These are phyloP conservation scores for Lingula anatina DNA, from an alignment of 2,888 invertebrate species.

Conservation along the genomic window DNA sequence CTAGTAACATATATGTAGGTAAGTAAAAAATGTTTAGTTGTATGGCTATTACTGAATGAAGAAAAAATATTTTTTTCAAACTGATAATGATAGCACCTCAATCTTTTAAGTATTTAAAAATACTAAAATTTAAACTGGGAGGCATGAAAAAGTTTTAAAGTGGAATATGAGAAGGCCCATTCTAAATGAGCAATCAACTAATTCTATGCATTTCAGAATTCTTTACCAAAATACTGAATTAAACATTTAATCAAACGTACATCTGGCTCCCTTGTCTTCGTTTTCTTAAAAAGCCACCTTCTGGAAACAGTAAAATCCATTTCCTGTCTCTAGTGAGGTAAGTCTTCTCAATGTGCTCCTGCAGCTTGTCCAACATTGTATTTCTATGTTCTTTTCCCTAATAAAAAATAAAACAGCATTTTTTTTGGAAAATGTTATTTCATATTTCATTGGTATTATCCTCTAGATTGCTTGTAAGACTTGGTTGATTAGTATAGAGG, in stretches of 20 bases:
- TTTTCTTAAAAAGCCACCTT: conserved; percentile 90
- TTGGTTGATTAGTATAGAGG: too few relatives aligned
- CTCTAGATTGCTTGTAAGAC: background rate
- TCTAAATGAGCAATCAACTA: too few relatives aligned
- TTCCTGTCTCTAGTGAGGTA: conserved; percentile 71
- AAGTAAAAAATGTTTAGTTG: background rate
- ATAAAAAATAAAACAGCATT: conserved; percentile 1
- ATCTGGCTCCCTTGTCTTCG: conserved; percentile 75
- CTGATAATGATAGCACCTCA: background rate
- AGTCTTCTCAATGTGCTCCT: conserved; percentile 67
- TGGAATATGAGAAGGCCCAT: too few relatives aligned
- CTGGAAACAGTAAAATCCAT: conserved; percentile 90
- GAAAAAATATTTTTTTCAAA: background rate
- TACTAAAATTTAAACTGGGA: too few relatives aligned
- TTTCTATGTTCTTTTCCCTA: conserved; percentile 76
- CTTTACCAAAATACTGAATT: too few relatives aligned
- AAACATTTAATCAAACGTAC: too few relatives aligned
- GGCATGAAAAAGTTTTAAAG: too few relatives aligned
- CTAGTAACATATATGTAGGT: background rate
- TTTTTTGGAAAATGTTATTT: background rate
- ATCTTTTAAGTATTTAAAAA: too few relatives aligned
- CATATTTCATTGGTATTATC: background rate
- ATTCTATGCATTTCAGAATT: too few relatives aligned
- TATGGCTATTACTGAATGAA: background rate
- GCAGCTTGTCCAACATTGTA: conserved; percentile 66